A percentile compares a stretch with the other conserved stretches of the same genome.
Evolutionary conservation across 2,888 invertebrate genomes (phyloP).

Genomic region (Rhamphomyia laevipes): DNA sequence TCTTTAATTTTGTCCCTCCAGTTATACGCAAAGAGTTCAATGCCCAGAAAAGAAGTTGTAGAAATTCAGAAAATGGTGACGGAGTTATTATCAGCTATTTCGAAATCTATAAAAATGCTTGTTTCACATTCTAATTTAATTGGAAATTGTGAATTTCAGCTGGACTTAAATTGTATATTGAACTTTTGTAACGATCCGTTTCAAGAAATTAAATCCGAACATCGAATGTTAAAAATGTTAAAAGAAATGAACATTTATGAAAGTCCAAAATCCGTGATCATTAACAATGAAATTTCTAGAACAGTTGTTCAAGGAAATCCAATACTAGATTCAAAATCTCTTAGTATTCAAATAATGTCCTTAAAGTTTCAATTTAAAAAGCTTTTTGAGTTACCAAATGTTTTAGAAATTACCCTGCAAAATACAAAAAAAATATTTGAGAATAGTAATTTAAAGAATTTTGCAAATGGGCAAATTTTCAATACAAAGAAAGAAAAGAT

Average conservation of each 20-base stretch:
- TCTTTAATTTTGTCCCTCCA: conserved; percentile 2
- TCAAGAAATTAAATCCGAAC: conserved; percentile 10
- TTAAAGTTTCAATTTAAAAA: conserved; percentile 7
- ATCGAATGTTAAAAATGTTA: conserved; percentile 9
- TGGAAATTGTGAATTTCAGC: conserved; percentile 2
- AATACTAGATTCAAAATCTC: conserved; percentile 1
- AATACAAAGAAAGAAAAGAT: neutral
- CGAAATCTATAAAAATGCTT: neutral
- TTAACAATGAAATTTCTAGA: conserved; percentile 5
- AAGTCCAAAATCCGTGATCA: conserved; percentile 4
- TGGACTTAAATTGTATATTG: conserved; percentile 5
- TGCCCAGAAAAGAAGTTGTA: conserved; percentile 7
- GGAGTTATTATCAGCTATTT: conserved; percentile 3
- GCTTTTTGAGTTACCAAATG: conserved; percentile 9
- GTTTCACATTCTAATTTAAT: neutral
- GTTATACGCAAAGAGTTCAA: conserved; percentile 3
- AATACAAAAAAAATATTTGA: conserved; percentile 1
- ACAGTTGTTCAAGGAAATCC: conserved; percentile 8
- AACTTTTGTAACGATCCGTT: conserved; percentile 11
- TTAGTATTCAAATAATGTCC: conserved; percentile 8
- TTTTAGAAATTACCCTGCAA: conserved; percentile 6
- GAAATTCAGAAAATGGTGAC: conserved; percentile 6
- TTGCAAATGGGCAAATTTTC: neutral
- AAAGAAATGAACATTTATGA: conserved; percentile 8
- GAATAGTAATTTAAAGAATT: neutral